Evolutionary conservation across 2,113 vertebrate genomes (phyloP).

Genomic region (Acrocephalus kingi): DNA sequence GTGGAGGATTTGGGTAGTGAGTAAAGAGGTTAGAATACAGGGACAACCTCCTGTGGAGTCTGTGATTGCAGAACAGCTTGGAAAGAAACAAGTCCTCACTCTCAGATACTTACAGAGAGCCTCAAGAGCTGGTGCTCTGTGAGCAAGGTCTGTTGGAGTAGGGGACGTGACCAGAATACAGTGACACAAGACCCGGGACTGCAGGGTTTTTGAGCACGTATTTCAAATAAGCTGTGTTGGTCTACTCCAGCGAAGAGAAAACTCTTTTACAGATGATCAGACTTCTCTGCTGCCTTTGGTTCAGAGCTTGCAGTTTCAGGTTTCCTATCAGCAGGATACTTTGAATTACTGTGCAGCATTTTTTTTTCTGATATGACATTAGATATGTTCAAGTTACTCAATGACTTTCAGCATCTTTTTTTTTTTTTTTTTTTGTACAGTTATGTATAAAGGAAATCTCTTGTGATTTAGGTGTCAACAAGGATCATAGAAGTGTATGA

Average conservation of each 20-base stretch:
- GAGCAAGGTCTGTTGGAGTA: neutral
- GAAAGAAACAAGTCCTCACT: conserved; percentile 13
- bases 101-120: neutral
- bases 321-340: neutral
- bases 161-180: neutral
- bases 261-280: neutral
- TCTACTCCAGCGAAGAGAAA: neutral
- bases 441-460: neutral
- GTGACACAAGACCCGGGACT: neutral
- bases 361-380: neutral
- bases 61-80: conserved; percentile 35
- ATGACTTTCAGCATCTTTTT: neutral
- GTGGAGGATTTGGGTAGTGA: conserved; percentile 31
- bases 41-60: conserved; percentile 34
- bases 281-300: neutral
- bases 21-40: conserved; percentile 52
- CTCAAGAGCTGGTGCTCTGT: neutral
- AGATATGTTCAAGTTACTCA: neutral
- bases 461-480: neutral
- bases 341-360: neutral
- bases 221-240: neutral
- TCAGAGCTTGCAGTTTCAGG: neutral
- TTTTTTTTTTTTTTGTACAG: neutral
- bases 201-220: neutral
- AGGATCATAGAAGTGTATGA: neutral